These are phyloP conservation scores for Zosterops lateralis DNA, from an alignment of 2,113 vertebrate genomes.

Conservation along the genomic window DNA sequence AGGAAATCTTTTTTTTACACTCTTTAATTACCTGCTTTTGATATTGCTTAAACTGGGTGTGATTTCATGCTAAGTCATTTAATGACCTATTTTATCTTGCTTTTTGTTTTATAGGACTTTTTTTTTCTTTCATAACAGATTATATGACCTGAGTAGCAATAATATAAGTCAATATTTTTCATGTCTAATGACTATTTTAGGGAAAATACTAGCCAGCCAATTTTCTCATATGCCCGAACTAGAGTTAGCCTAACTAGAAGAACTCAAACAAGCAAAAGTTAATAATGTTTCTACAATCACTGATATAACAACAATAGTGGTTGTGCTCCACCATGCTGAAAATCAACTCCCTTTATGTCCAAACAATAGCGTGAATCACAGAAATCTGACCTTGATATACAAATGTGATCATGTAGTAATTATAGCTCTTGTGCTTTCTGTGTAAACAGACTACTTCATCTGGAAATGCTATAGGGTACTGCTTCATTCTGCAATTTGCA, in stretches of 20 bases:
- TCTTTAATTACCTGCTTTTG: not conserved
- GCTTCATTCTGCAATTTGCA: slow-evolving; percentile 31
- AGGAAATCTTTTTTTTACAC: not conserved
- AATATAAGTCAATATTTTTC: not conserved
- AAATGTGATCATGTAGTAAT: slow-evolving; percentile 63
- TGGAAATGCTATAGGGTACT: slow-evolving; percentile 28
- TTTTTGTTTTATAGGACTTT: not conserved
- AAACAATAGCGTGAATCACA: slow-evolving; percentile 62
- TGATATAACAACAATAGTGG: slow-evolving; percentile 54
- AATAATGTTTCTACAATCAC: slow-evolving; percentile 57
- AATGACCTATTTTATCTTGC: not conserved
- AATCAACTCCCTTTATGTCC: slow-evolving; percentile 63
- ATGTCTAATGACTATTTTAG: not conserved
- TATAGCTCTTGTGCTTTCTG: slow-evolving; percentile 52
- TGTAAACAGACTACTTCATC: slow-evolving; percentile 58
- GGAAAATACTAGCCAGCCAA: not conserved
- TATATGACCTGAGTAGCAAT: not conserved
- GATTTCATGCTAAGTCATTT: not conserved
- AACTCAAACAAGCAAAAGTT: slow-evolving; percentile 40
- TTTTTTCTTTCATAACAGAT: not conserved
- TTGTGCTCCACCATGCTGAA: slow-evolving; percentile 42
- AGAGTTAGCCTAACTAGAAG: slow-evolving; percentile 7
- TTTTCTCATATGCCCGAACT: not conserved
- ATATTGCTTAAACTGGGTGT: not conserved
- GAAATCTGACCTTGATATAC: slow-evolving; percentile 67